A percentile compares a stretch with the other conserved stretches of the same genome.
phyloP scores from a whole-genome alignment of 1,140 invertebrate species.

The Parapsyche elsis region DNA sequence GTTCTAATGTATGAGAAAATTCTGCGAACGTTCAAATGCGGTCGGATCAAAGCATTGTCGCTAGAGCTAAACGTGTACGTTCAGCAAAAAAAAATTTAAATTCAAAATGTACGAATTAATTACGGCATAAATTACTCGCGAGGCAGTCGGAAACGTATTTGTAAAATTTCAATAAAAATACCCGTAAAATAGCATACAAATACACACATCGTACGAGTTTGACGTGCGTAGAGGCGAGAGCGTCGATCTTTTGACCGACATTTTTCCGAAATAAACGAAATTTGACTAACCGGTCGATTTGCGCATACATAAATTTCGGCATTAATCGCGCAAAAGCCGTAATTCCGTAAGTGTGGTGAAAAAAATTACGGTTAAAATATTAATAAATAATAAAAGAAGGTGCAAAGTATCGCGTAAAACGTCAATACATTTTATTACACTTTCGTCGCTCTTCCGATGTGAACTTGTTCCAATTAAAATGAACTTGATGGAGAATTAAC shows the following conservation, averaged over 20 bases:
- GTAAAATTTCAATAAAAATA: slow-evolving; percentile 29
- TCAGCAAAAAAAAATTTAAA: slow-evolving; percentile 1
- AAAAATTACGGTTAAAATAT: neutral
- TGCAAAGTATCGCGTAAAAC: neutral
- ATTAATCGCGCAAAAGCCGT: neutral
- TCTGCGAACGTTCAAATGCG: slow-evolving; percentile 10
- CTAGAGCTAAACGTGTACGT: neutral
- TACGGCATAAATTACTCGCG: neutral
- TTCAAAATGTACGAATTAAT: slow-evolving; percentile 16
- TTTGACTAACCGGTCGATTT: slow-evolving; percentile 16
- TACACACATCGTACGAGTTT: neutral
- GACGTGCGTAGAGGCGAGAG: neutral
- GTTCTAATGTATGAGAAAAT: neutral
- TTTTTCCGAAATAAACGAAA: neutral
- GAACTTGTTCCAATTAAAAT: neutral
- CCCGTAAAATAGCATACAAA: neutral
- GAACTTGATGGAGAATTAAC: neutral
- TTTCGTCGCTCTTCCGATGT: neutral
- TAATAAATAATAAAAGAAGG: neutral
- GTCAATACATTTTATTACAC: slow-evolving; percentile 6
- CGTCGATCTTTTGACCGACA: slow-evolving; percentile 7
- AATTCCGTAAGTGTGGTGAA: neutral
- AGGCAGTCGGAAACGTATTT: slow-evolving; percentile 18
- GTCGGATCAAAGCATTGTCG: slow-evolving; percentile 17
- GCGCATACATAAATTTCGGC: neutral